Conservation (phyloP, 2,113 vertebrate genomes). For the Hassar affinis region DNA sequence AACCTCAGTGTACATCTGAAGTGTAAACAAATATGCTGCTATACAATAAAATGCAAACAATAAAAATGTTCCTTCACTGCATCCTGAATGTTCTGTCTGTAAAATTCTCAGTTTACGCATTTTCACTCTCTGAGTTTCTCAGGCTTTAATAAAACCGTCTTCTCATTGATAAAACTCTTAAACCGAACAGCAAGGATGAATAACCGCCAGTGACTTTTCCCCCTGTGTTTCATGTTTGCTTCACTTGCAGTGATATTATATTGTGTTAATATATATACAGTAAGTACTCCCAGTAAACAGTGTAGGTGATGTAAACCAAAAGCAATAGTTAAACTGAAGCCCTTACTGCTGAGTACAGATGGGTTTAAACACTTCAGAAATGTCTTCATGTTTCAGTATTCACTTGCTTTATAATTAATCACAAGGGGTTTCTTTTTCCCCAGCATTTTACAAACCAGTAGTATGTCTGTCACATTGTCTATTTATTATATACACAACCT, state of each 20-base stretch:
- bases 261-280: background rate
- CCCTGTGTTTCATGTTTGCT: background rate
- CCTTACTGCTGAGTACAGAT: background rate
- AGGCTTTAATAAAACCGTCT: background rate
- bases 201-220: background rate
- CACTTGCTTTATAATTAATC: background rate
- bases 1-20: no score
- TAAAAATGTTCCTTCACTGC: no score
- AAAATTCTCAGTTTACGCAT: no score
- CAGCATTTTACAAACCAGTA: background rate
- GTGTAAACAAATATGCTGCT: no score
- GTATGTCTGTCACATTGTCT: background rate
- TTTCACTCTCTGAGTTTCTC: no score
- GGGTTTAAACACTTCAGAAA: no score
- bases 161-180: background rate
- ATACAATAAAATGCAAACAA: no score
- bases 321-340: background rate
- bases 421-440: background rate
- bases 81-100: no score
- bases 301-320: background rate
- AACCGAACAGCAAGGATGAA: background rate
- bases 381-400: no score
- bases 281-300: background rate
- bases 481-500: background rate
- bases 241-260: background rate